Percentiles rank a stretch among this genome's conserved stretches.
phyloP scores from a whole-genome alignment of 2,797 vertebrate genomes.

The Anas flavirostris region DNA sequence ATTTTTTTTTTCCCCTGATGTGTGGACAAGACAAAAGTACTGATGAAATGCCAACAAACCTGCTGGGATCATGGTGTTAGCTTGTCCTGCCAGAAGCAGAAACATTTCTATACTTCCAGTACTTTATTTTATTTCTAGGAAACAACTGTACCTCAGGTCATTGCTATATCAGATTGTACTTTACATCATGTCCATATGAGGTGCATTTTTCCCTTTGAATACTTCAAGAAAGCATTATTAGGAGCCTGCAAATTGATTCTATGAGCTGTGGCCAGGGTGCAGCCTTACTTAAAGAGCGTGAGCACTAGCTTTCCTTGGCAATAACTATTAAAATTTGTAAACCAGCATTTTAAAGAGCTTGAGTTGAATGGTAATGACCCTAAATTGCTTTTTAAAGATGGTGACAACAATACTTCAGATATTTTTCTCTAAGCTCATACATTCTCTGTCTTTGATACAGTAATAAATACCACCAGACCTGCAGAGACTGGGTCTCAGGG shows the following conservation, averaged over 20 bases:
- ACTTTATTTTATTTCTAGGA: not conserved
- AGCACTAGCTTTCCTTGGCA: not conserved
- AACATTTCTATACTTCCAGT: not conserved
- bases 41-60: not conserved
- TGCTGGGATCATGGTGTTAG: not conserved
- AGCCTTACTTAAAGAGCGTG: not conserved
- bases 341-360: not conserved
- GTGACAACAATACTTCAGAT: not conserved
- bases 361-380: not conserved
- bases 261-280: not conserved
- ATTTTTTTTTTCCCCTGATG: not conserved
- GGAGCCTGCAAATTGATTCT: not conserved
- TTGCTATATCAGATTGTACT: not conserved
- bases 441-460: not conserved
- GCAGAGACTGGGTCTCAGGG: not conserved
- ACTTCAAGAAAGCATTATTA: not conserved
- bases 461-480: not conserved
- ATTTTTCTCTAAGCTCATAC: not conserved
- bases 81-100: not conserved
- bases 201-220: not conserved
- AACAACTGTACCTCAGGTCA: not conserved
- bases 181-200: not conserved
- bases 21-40: not conserved
- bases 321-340: slow-evolving; percentile 16
- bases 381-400: not conserved